Base-by-base conservation (phyloP, 2,113 vertebrate genomes). In the Pterocles burchelli region DNA sequence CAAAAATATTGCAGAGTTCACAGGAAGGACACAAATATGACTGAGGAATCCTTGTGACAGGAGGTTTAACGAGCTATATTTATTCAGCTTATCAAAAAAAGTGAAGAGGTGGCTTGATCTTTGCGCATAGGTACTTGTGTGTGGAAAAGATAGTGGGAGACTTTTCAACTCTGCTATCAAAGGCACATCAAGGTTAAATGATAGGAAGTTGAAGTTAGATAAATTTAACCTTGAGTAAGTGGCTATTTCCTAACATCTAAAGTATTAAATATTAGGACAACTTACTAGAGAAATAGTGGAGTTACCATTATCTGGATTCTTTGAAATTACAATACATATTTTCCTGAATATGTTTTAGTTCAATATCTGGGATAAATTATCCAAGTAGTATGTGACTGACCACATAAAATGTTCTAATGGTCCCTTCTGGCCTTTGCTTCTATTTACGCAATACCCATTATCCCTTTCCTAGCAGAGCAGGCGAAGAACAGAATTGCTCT, bases 1-100 rank as follows among this genome's bases (percentile, higher is more conserved):
- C 67, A 45, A 89, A 93, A 92, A 84, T 81, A 72, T 29, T 90
- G 55, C 29, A 78, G 59, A 45, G 94, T 90, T 97, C 90, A 93
- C 29, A 87, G 96, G 76, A 95, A 95, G 94, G 95, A 92, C 90
- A 84, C 12, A 88, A 81, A 34, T 66, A 55, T 34, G 41, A 63
- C 0, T 86, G 63, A 74, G 49, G 88, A 81, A 90, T 92, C 76
- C 59, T 91, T 65, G 29, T 90, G 86, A 73, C 13, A 92, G 55
- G 72, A 76, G 43, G 6, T 63, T 92, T 84, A 86, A 81, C 61
- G 63, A 88, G 46, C 59, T 94, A 43, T 97, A 90, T 97, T 94
- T 95, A 90, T 80, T 93, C 68, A 90, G 36, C 86, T 96, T 97
- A 97, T 96, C 92, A 90, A 90, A 90, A 76, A 62, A 89, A 62